Conservation (phyloP, 2,113 vertebrate species). For the Chitala chitala region DNA sequence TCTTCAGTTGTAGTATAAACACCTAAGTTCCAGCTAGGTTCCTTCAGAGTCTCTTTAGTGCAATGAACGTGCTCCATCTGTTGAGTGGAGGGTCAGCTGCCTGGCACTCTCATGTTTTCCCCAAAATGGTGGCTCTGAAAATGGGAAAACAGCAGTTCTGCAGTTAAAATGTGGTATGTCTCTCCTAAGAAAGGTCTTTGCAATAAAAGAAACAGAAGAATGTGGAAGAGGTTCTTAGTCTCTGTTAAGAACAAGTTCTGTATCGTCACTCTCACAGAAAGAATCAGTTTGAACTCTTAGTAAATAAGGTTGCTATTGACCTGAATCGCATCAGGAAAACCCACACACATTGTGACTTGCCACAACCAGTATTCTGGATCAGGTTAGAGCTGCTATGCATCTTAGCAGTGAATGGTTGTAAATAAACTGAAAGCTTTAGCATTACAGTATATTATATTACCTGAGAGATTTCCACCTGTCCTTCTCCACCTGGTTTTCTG, state of each 20-base stretch:
- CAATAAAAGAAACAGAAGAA: too few relatives aligned
- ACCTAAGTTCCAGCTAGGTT: conserved; percentile 72
- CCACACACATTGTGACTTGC: too few relatives aligned
- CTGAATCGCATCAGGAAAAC: too few relatives aligned
- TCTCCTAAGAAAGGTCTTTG: too few relatives aligned
- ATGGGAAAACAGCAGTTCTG: conserved; percentile 32
- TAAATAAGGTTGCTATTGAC: too few relatives aligned
- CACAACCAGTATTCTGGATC: too few relatives aligned
- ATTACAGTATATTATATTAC: conserved; percentile 39
- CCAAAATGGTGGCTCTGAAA: conserved; percentile 80
- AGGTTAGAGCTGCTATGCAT: neutral
- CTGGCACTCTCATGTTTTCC: conserved; percentile 73
- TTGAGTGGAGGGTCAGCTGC: conserved; percentile 54
- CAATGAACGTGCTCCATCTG: conserved; percentile 59
- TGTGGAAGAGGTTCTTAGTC: too few relatives aligned
- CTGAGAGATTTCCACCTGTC: conserved; percentile 72
- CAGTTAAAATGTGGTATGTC: too few relatives aligned
- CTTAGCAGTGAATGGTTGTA: neutral
- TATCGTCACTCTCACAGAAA: too few relatives aligned
- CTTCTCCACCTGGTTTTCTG: conserved; percentile 71
- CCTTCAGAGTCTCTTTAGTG: conserved; percentile 76
- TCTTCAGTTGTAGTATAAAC: conserved; percentile 52
- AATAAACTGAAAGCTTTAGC: neutral
- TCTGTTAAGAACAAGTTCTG: too few relatives aligned
- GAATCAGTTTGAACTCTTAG: too few relatives aligned